These are phyloP conservation scores for Drosophila cognata DNA, from an alignment of 2,888 invertebrate genomes.

Conservation along the genomic window DNA sequence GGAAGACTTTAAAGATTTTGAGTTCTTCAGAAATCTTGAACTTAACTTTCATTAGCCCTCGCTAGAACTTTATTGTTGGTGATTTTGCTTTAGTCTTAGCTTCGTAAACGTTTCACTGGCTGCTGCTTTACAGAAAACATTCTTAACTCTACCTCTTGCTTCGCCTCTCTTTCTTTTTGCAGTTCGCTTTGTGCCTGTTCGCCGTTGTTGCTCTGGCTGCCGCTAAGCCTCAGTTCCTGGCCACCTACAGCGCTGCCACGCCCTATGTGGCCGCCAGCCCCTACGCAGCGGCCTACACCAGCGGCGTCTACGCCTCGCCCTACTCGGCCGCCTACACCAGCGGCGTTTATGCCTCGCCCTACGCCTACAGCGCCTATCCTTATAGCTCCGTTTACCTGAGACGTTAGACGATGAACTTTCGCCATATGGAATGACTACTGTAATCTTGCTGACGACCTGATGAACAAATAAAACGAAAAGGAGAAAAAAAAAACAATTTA, in stretches of 20 bases:
- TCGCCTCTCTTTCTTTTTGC: background rate
- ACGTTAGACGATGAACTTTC: slow-evolving; percentile 40
- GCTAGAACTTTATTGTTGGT: background rate
- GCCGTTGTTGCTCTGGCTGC: slow-evolving; percentile 73
- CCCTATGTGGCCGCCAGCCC: slow-evolving; percentile 76
- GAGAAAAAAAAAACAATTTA: slow-evolving; percentile 28
- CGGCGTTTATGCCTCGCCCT: slow-evolving; percentile 76
- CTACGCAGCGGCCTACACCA: slow-evolving; percentile 71
- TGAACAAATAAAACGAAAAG: slow-evolving; percentile 43
- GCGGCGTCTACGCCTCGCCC: slow-evolving; percentile 74
- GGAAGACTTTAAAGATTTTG: background rate
- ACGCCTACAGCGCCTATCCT: slow-evolving; percentile 78
- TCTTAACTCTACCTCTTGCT: background rate
- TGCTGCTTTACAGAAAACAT: background rate
- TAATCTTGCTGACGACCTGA: slow-evolving; percentile 46
- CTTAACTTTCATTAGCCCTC: background rate
- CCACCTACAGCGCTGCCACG: slow-evolving; percentile 70
- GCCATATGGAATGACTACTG: slow-evolving; percentile 39
- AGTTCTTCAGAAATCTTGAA: background rate
- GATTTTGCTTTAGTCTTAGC: background rate
- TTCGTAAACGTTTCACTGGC: background rate
- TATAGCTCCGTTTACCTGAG: slow-evolving; percentile 73
- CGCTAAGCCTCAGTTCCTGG: slow-evolving; percentile 75
- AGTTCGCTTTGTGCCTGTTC: slow-evolving; percentile 78
- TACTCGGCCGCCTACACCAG: slow-evolving; percentile 73